A percentile compares a stretch with the other conserved stretches of the same genome.
Conservation (phyloP, 2,797 vertebrate genomes). For the Australoheros facetus region DNA sequence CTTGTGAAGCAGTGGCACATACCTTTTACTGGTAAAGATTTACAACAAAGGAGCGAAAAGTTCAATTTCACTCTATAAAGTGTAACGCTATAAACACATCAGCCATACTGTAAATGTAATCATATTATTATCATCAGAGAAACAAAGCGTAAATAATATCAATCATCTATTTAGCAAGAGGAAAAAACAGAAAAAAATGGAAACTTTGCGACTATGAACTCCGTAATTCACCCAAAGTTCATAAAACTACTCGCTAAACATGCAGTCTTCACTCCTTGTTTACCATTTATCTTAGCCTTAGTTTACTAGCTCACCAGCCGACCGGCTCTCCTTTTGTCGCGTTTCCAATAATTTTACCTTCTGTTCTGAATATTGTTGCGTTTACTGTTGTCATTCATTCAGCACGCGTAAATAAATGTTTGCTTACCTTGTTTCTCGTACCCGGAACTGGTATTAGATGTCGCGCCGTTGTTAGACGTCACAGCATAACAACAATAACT, state of each 20-base stretch:
- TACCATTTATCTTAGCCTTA: constrained; percentile 34
- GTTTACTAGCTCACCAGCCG: not conserved
- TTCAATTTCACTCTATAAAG: not conserved
- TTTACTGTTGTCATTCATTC: not conserved
- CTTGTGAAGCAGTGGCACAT: no score
- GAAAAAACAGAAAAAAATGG: not conserved
- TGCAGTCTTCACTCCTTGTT: not conserved
- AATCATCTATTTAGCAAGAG: not conserved
- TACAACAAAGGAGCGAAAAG: not conserved
- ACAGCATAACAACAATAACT: not conserved
- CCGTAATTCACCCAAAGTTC: not conserved
- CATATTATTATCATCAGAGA: not conserved
- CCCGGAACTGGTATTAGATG: not conserved
- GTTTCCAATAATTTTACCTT: fast-evolving
- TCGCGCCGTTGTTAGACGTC: not conserved
- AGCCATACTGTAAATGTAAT: not conserved
- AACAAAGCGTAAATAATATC: not conserved
- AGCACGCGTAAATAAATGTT: not conserved
- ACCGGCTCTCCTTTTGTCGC: not conserved
- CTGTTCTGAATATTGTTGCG: not conserved
- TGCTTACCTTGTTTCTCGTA: constrained; percentile 13
- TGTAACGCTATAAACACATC: not conserved
- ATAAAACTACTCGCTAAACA: not conserved
- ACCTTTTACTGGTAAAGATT: no score
- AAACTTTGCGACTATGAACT: not conserved